A percentile compares a stretch with the other conserved stretches of the same genome.
phyloP scores from a whole-genome alignment of 2,888 invertebrate species.

The Chymomyza fuscimana region DNA sequence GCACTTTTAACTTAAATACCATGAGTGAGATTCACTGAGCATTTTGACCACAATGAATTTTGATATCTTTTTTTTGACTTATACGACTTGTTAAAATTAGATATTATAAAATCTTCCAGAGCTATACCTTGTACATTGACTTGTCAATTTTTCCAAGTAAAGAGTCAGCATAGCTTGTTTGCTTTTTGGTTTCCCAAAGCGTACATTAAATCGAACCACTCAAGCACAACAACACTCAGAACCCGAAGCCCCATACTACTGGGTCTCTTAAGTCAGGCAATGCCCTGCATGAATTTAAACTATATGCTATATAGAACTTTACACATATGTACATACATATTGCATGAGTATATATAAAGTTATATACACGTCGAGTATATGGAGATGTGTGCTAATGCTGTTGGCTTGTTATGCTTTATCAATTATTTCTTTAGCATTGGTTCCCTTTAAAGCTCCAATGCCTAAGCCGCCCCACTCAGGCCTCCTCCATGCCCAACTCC shows the following conservation, averaged over 20 bases:
- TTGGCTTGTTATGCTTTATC: neutral
- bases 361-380: neutral
- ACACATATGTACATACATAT: neutral
- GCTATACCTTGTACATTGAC: too few species aligned
- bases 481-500: neutral
- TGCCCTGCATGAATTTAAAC: neutral
- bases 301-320: neutral
- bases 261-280: neutral
- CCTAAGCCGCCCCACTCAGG: too few species aligned
- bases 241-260: neutral
- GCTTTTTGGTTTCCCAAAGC: constrained; percentile 23
- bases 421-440: constrained; percentile 1
- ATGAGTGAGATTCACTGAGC: too few species aligned
- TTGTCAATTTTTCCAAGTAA: too few species aligned
- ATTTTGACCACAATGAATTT: too few species aligned
- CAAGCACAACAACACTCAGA: constrained; percentile 40
- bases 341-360: neutral
- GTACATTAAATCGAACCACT: constrained; percentile 52
- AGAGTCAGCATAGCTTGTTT: neutral
- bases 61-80: too few species aligned
- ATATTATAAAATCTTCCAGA: too few species aligned
- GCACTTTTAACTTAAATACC: too few species aligned
- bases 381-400: neutral
- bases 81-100: too few species aligned
- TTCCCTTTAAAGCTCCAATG: neutral